Percentiles rank a stretch among this genome's conserved stretches.
These are phyloP conservation scores for Tryphoninae sp. DNA, from an alignment of 2,888 invertebrate genomes.

Conservation along the genomic window DNA sequence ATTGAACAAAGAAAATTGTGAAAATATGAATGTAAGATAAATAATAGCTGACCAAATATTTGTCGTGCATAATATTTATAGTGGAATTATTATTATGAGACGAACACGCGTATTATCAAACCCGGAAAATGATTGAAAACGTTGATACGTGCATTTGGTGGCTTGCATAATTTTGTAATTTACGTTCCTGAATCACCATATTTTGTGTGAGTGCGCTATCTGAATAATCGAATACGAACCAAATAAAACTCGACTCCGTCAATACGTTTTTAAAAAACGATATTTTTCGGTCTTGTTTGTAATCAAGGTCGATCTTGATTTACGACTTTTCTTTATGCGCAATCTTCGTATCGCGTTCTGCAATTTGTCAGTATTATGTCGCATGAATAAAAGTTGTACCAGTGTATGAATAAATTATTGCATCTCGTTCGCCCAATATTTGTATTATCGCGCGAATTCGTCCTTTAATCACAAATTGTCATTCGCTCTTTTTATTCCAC, in stretches of 20 bases:
- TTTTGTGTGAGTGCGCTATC: no score
- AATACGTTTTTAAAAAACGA: not conserved
- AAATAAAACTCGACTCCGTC: no score
- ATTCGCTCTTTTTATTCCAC: no score
- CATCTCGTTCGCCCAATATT: not conserved
- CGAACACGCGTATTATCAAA: not conserved
- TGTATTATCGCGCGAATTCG: no score
- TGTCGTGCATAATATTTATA: not conserved
- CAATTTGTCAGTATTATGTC: slow-evolving; percentile 5
- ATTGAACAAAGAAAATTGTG: not conserved
- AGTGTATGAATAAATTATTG: not conserved
- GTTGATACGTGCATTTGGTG: no score
- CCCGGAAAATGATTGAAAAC: not conserved
- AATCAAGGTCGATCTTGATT: not conserved
- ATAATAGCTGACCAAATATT: not conserved
- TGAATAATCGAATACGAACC: no score
- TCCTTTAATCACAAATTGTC: no score
- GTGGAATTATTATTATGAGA: not conserved
- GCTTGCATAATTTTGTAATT: no score
- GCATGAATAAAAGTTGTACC: not conserved
- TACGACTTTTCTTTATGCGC: not conserved
- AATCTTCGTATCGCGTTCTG: not conserved
- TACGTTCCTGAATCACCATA: no score
- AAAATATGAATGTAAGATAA: not conserved
- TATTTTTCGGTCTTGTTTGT: not conserved